Percentiles rank a stretch among this genome's conserved stretches.
phyloP scores from a whole-genome alignment of 2,888 invertebrate genomes.

The Nezara viridula region DNA sequence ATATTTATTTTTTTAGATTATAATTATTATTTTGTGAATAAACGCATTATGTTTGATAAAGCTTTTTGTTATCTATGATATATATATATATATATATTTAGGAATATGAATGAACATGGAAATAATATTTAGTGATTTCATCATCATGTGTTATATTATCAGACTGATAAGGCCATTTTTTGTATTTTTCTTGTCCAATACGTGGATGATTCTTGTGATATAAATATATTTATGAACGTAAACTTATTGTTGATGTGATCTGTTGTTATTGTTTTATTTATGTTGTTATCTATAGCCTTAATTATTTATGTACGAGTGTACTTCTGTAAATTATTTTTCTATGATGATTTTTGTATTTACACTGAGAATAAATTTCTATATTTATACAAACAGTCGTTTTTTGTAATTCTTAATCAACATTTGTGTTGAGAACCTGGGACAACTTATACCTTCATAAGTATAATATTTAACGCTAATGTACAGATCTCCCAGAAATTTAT shows the following conservation, averaged over 20 bases:
- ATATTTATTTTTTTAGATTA: not conserved
- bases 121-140: not conserved
- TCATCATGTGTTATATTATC: not conserved
- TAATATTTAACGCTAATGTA: too few relatives aligned
- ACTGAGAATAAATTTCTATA: conserved; percentile 6
- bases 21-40: not conserved
- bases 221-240: conserved; percentile 20
- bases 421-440: too few relatives aligned
- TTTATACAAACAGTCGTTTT: not conserved
- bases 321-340: conserved; percentile 13
- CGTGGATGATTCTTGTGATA: conserved; percentile 23
- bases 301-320: conserved; percentile 1
- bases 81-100: too few relatives aligned
- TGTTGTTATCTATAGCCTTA: conserved; percentile 13
- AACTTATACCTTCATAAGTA: too few relatives aligned
- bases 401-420: too few relatives aligned
- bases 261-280: conserved; percentile 37
- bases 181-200: conserved; percentile 6
- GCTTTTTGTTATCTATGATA: not conserved
- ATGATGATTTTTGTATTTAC: conserved; percentile 21
- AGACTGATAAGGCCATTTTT: conserved; percentile 42
- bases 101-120: not conserved
- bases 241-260: conserved; percentile 19
- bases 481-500: too few relatives aligned
- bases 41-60: not conserved